Conservation (phyloP, 2,113 vertebrate genomes). For the Gavia stellata region DNA sequence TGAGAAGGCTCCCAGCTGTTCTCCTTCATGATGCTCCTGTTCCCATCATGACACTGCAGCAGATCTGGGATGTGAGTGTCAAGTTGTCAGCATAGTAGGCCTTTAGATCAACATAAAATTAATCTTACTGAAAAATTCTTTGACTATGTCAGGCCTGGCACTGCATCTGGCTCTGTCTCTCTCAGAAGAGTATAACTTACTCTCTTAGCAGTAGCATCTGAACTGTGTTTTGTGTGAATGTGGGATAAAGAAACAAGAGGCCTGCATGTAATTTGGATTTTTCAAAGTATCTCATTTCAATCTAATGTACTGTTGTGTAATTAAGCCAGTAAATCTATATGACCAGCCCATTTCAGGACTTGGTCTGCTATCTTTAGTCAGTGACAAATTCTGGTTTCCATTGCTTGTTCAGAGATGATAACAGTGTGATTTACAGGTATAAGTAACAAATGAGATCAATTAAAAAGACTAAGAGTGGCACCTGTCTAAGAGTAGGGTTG, state of each 20-base stretch:
- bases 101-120: background rate
- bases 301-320: conserved; percentile 82
- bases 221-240: conserved; percentile 80
- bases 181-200: conserved; percentile 14
- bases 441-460: conserved; percentile 98
- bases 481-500: conserved; percentile 87
- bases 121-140: conserved; percentile 15
- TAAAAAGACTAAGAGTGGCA: conserved; percentile 89
- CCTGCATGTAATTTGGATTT: conserved; percentile 93
- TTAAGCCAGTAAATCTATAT: conserved; percentile 85
- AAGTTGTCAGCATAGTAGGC: background rate
- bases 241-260: conserved; percentile 90
- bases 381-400: conserved; percentile 76
- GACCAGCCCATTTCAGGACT: conserved; percentile 62
- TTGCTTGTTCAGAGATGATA: conserved; percentile 80
- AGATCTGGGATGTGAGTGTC: background rate
- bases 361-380: conserved; percentile 66
- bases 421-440: conserved; percentile 88
- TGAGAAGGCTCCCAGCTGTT: background rate
- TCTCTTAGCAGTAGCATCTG: conserved; percentile 71
- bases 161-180: background rate
- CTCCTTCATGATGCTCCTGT: background rate
- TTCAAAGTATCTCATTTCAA: conserved; percentile 85
- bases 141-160: background rate
- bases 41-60: background rate